Base-by-base conservation (phyloP, 2,797 vertebrate genomes). In the Lophotriccus pileatus region DNA sequence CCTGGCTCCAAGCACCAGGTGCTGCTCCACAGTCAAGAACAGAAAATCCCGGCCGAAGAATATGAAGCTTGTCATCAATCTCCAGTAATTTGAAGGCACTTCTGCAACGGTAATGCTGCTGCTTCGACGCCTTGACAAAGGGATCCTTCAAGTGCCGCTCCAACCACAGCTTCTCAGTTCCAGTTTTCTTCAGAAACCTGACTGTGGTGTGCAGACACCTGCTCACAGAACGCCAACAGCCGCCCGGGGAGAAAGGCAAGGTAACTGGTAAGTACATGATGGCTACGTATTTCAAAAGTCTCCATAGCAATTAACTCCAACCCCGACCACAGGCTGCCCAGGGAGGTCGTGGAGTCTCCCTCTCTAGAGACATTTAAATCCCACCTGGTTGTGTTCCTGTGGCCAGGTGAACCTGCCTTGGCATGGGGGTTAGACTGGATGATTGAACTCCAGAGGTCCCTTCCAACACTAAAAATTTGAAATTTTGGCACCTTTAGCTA, bases 1-100 rank as follows among this genome's bases (percentile, higher is more conserved):
- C 98, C 97, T 99, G 99, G 94, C 99, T 99, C 99, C 99, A 99
- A 13, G 99, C 99, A 53, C 99, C 99, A 0, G 99, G 99, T 0
- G 99, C 99, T 0, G 99, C 98, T 6, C 99, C 99, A 7, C 99
- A 99, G 96, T 99, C 99, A 25, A 99, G 96, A 67, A 99, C 98
- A 1, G 96, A 96, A 20, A 97, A n/a, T 6, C 99, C 99, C 0
- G 99, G 99, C 43, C 63, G 95, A 20, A 99, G 95, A 20, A 99
- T 78, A 11, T 32, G 52, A 72, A 98, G 96, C 93, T 97, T 98
- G 53, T 98, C 97, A 25, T 99, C 98, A 0, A 99, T 97, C 93
- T 99, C 98, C 91, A 99, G 97, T 16, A 99, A 98, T 69, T 99
- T 99, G 97, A 99, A 99, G 34, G 99, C 99, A 13, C 99, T 99